phyloP scores from a whole-genome alignment of 2,888 invertebrate genomes.

The Chaetogeoica ovagalla region DNA sequence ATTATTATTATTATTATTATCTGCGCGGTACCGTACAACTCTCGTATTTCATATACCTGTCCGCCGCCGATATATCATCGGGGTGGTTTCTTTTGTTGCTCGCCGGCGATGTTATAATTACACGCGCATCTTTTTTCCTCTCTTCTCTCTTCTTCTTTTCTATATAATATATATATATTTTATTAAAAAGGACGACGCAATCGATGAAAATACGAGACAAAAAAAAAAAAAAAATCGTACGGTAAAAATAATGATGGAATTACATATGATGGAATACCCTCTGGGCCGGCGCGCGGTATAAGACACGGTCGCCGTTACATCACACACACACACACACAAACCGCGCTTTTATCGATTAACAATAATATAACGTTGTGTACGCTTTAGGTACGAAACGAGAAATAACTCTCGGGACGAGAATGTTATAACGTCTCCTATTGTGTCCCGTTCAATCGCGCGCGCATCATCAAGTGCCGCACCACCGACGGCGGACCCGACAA shows the following conservation, averaged over 20 bases:
- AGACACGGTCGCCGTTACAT: conserved; percentile 46
- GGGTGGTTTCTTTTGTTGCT: conserved; percentile 51
- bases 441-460: not conserved
- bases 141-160: no score
- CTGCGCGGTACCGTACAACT: no score
- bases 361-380: not conserved
- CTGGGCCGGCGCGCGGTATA: not conserved
- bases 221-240: not conserved
- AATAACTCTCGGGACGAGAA: conserved; percentile 17
- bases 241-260: no score
- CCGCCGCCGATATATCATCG: conserved; percentile 47
- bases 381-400: not conserved
- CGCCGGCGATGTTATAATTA: conserved; percentile 48
- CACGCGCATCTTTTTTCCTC: conserved; percentile 16
- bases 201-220: conserved; percentile 24
- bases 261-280: conserved; percentile 16
- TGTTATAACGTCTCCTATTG: conserved; percentile 25
- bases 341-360: conserved; percentile 31
- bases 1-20: no score
- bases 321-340: not conserved
- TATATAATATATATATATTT: not conserved
- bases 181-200: conserved; percentile 39
- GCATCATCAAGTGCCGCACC: conserved; percentile 26
- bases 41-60: not conserved
- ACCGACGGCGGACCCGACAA: conserved; percentile 26